Conservation (phyloP, 2,888 invertebrate genomes). For the Villa cingulata region DNA sequence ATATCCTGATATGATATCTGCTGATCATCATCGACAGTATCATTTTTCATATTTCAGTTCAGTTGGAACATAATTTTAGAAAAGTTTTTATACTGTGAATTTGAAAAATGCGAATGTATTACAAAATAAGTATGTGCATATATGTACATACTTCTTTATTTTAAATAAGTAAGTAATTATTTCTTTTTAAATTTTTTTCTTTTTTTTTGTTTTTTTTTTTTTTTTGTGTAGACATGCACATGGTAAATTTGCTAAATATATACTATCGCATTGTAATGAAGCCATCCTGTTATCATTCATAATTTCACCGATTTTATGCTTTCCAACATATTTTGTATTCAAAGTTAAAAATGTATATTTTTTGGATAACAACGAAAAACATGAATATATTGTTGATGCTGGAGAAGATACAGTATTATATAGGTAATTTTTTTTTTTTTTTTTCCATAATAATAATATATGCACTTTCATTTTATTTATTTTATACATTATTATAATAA, state of each 20-base stretch:
- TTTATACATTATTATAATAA: too few relatives aligned
- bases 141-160: too few relatives aligned
- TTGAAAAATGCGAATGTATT: too few relatives aligned
- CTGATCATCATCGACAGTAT: too few relatives aligned
- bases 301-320: constrained; percentile 64
- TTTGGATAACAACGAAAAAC: background rate
- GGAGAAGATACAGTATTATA: constrained; percentile 28
- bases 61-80: too few relatives aligned
- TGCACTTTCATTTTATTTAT: too few relatives aligned
- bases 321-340: constrained; percentile 68
- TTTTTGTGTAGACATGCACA: constrained; percentile 56
- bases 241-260: constrained; percentile 58
- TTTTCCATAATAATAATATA: too few relatives aligned
- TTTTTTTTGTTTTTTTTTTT: background rate
- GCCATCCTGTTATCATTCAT: constrained; percentile 65
- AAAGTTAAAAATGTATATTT: constrained; percentile 35
- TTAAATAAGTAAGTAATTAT: too few relatives aligned
- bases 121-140: too few relatives aligned
- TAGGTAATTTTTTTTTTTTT: constrained; percentile 25
- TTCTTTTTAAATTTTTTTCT: background rate
- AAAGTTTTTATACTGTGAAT: too few relatives aligned
- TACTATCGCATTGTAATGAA: constrained; percentile 58
- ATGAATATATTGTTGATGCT: constrained; percentile 26
- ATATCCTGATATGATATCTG: too few relatives aligned
- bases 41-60: too few relatives aligned